Base-by-base conservation (phyloP, 2,113 vertebrate genomes). In the Melanostigma gelatinosum region DNA sequence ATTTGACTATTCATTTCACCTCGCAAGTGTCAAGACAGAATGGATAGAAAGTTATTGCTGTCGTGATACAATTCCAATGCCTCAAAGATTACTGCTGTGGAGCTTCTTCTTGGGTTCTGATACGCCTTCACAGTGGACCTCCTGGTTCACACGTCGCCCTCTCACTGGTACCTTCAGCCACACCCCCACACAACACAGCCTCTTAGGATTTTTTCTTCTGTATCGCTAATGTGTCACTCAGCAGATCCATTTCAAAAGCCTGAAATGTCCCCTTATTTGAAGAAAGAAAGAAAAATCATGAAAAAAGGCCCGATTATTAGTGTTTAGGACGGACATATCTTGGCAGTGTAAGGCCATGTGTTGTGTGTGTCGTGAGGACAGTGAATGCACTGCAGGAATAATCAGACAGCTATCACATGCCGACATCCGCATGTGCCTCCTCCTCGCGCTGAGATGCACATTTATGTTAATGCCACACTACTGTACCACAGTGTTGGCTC, bases 381-480 rank as follows among this genome's bases (percentile, higher is more conserved):
- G 40, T 5, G 36, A 54, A 68, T 42, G 68, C 78, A 72, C 55
- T 58, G 61, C 22, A 55, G 67, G 32, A 72, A 40, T 64, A 72
- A 83, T 85, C 64, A 81, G 66, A 89, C 84, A 85, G 83, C 54
- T 68, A 82, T 84, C 81, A 77, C 84, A 85, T 78, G 80, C 71
- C 75, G 32, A 66, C 52, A 82, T 86, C 71, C 10, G 13, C 69
- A 46, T 76, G 80, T 75, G 58, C 68, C 80, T 57, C 65, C 55
- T 77, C 50, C 85, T 75, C 22, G 34, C 8, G 1, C 76, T 76
- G 77, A 83, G 77, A 83, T 86, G 84, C 83, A 87, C 87, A 84
- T 91, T 90, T 87, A 87, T 84, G 85, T 86, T 87, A 91, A 88
- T 88, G 78, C 83, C 77, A 87, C 82, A 88, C 81, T 79, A 71